Evolutionary conservation across 2,797 vertebrate species (phyloP).

Genomic region (Acropternis orthonyx): DNA sequence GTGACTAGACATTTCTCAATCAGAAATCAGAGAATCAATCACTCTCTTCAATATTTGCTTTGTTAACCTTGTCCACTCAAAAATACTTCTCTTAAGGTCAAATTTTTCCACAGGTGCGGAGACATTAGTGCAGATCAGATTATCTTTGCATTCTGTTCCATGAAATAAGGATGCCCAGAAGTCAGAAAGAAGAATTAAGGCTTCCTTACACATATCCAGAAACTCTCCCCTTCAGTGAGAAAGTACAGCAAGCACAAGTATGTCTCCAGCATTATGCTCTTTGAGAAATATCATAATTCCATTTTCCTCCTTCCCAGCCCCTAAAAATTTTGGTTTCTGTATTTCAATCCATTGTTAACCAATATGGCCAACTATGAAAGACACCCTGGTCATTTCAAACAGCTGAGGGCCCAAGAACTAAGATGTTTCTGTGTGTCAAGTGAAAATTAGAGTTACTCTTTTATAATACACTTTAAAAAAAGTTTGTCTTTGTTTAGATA

Average conservation of each 20-base stretch:
- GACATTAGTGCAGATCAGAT: neutral
- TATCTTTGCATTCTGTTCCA: neutral
- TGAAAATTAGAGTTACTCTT: neutral
- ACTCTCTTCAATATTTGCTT: neutral
- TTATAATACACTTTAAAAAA: neutral
- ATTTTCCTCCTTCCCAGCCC: neutral
- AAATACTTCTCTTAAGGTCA: neutral
- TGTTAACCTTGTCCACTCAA: neutral
- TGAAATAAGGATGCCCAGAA: neutral
- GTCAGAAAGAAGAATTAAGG: neutral
- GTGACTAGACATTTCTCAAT: neutral
- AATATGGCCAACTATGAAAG: neutral
- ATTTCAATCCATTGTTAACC: neutral
- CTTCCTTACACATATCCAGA: neutral
- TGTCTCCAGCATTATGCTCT: neutral
- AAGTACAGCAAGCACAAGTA: neutral
- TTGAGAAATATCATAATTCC: neutral
- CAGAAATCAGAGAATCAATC: neutral
- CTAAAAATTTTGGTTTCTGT: neutral
- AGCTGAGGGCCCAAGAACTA: neutral
- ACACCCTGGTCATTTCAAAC: neutral
- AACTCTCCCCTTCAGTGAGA: neutral
- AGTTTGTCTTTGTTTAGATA: neutral
- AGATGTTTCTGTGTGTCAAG: neutral
- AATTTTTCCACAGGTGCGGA: neutral